These are phyloP conservation scores for Pollenia griseotomentosa DNA, from an alignment of 2,888 invertebrate species.

Conservation along the genomic window DNA sequence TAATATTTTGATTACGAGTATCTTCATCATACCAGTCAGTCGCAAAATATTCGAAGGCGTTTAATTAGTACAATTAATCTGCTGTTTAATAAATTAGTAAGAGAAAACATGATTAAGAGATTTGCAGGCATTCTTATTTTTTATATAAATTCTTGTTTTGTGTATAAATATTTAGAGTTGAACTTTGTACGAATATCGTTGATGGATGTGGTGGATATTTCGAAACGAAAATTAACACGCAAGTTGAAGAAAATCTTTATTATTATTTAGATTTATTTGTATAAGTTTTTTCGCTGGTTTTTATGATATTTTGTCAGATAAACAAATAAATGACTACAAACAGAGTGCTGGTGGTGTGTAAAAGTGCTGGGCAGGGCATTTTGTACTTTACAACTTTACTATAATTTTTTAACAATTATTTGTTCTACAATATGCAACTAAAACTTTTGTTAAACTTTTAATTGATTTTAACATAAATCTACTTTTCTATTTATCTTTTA, in stretches of 20 bases:
- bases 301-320: too few relatives aligned
- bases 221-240: not conserved
- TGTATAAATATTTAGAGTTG: conserved; percentile 37
- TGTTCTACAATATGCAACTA: not conserved
- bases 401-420: not conserved
- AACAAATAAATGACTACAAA: too few relatives aligned
- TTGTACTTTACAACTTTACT: too few relatives aligned
- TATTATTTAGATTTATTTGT: not conserved
- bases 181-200: conserved; percentile 50
- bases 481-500: conserved; percentile 45
- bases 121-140: conserved; percentile 43
- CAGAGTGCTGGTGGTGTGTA: too few relatives aligned
- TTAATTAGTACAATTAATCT: conserved; percentile 84
- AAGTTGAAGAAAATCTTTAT: not conserved
- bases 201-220: conserved; percentile 23
- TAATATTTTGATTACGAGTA: conserved; percentile 69
- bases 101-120: conserved; percentile 72
- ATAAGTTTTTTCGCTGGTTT: too few relatives aligned
- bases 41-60: conserved; percentile 72
- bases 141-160: conserved; percentile 5
- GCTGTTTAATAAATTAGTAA: conserved; percentile 78
- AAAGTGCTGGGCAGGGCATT: too few relatives aligned
- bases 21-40: conserved; percentile 29
- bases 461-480: conserved; percentile 54
- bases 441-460: conserved; percentile 46